Conservation (phyloP, 2,113 vertebrate genomes). For the Amazona vittata region DNA sequence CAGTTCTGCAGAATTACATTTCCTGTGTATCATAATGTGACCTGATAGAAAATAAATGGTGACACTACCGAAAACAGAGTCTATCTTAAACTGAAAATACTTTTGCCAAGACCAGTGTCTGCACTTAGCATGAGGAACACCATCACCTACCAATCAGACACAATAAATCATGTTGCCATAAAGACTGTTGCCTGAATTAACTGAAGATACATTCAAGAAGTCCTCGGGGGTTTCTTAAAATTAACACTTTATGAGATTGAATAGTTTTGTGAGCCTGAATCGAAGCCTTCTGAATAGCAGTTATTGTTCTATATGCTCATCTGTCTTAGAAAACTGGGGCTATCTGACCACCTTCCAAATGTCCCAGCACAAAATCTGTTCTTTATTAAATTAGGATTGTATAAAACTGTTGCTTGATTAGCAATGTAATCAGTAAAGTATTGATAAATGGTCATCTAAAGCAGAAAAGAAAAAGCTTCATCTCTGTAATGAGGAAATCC, state of each 20-base stretch:
- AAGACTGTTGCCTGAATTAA: not conserved
- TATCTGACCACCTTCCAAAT: not conserved
- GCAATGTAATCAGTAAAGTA: not conserved
- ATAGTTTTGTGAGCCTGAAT: not conserved
- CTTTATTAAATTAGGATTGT: not conserved
- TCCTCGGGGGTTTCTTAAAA: not conserved
- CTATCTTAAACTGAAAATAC: not conserved
- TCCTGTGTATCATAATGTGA: not conserved
- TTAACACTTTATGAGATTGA: not conserved
- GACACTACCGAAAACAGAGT: not conserved
- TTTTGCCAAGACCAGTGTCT: not conserved
- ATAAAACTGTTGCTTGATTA: not conserved
- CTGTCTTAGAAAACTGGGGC: not conserved
- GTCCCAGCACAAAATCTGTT: not conserved
- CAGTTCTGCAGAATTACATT: constrained; percentile 13
- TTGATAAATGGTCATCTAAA: not conserved
- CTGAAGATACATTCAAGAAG: not conserved
- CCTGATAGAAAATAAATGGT: not conserved
- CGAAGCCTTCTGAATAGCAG: not conserved
- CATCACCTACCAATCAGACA: not conserved
- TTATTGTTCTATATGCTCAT: not conserved
- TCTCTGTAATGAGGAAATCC: not conserved
- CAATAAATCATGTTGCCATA: not conserved
- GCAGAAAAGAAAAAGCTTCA: not conserved
- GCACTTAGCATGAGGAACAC: not conserved